Evolutionary conservation across 1,140 invertebrate species (phyloP).

Genomic region (Heliconius eleuchia): DNA sequence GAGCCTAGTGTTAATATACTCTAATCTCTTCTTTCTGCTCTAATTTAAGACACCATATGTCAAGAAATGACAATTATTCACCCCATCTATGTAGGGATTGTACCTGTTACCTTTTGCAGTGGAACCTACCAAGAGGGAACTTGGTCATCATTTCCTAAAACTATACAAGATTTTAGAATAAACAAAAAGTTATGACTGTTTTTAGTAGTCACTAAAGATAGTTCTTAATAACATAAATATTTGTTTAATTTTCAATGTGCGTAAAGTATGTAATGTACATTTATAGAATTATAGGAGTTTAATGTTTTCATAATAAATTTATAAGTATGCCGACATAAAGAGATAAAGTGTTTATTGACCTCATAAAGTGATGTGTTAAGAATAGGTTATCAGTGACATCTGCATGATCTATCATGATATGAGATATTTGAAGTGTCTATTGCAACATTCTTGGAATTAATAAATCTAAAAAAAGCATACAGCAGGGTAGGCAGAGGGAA

Average conservation of each 20-base stretch:
- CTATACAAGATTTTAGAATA: no score
- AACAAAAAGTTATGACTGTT: neutral
- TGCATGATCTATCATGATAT: conserved; percentile 33
- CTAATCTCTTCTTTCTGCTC: no score
- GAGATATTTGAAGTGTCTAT: conserved; percentile 10
- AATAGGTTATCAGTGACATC: conserved; percentile 41
- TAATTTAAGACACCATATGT: no score
- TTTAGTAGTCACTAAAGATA: neutral
- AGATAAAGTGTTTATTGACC: conserved; percentile 43
- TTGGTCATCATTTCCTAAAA: no score
- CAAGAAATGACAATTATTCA: no score
- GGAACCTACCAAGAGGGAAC: no score
- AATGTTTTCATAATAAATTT: neutral
- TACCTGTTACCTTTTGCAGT: no score
- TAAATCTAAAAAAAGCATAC: neutral
- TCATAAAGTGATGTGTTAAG: conserved; percentile 38
- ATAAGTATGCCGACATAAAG: conserved; percentile 21
- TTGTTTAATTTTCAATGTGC: neutral
- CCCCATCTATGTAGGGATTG: no score
- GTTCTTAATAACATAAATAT: neutral
- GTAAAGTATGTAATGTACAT: no score
- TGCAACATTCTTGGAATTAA: neutral
- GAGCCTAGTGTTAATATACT: no score
- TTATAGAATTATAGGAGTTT: neutral
- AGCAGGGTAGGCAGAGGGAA: no score